Base-by-base conservation (phyloP, 2,113 vertebrate species). In the Bathybates hornii region DNA sequence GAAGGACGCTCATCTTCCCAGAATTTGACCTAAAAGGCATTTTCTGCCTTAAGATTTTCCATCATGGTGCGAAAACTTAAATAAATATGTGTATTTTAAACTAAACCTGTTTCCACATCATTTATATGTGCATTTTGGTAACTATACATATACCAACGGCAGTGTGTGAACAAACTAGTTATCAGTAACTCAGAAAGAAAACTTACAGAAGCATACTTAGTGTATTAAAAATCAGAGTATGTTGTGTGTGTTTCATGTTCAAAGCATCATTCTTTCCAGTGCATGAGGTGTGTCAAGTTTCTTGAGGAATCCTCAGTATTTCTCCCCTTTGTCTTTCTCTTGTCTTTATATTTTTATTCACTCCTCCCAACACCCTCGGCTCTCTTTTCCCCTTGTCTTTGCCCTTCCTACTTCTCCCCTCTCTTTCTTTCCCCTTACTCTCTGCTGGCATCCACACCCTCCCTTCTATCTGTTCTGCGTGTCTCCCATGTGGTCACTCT, bases 321-420 rank as follows among this genome's bases (percentile, higher is more conserved):
- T 93, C 81, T 87, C 66, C 81, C 83, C 66, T 89, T 57, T 93
- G 89, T 93, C 36, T 90, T 53, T 89, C 73, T 87, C 61, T 82
- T 93, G 54, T 86, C 48, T 85, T 81, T 78, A 85, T 92, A 73
- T 84, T 14, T 92, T 86, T 92, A 66, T 89, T 81, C 76, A 43
- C 14, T 41, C 56, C 82, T 57, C 21, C 59, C 61, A 11, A 84
- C 11, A 50, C 24, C 53, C 80, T 54, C 82, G 45, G 27, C 16
- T 68, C 13, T 63, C 43, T 50, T 71, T 59, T 48, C 52, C 73
- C 41, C 61, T 61, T 89, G 81, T 88, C 66, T 81, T 82, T 81
- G 38, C 11, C 68, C 68, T 21, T 78, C 48, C 53, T 19, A 1
- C 53, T n/a, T 19, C 10, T 56, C 68, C 81, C 59, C 32, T 36